Percentiles rank a stretch among this genome's conserved stretches.
Evolutionary conservation across 2,113 vertebrate genomes (phyloP).

Genomic region (Chamaea fasciata): DNA sequence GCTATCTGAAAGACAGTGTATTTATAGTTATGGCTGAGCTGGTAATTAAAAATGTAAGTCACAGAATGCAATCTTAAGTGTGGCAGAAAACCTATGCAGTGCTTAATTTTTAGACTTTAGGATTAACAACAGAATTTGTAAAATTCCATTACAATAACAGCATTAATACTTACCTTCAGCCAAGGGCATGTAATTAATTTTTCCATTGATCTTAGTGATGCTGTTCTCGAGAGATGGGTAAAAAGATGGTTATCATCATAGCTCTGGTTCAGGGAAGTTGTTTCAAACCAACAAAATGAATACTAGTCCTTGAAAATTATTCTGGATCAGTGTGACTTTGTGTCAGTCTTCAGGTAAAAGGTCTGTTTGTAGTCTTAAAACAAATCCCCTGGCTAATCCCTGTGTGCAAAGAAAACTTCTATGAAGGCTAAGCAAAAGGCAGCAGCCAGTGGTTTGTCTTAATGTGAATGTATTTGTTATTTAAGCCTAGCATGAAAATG

Average conservation of each 20-base stretch:
- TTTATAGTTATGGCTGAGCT: not conserved
- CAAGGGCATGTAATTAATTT: not conserved
- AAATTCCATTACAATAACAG: not conserved
- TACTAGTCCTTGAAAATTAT: not conserved
- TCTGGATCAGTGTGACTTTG: not conserved
- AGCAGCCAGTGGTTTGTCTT: not conserved
- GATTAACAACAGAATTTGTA: not conserved
- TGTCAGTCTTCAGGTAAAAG: not conserved
- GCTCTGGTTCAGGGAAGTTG: not conserved
- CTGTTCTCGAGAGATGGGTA: not conserved
- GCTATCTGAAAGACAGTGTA: not conserved
- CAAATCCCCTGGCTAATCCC: not conserved
- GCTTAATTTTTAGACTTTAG: not conserved
- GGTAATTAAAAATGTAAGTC: constrained; percentile 28
- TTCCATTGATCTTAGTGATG: not conserved
- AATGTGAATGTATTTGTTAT: not conserved
- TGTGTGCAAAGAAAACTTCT: not conserved
- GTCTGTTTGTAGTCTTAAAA: not conserved
- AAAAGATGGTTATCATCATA: not conserved
- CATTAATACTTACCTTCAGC: not conserved
- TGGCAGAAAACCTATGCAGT: not conserved
- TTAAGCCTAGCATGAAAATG: not conserved
- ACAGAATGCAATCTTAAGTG: not conserved
- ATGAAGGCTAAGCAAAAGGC: not conserved
- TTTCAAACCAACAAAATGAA: not conserved